phyloP scores from a whole-genome alignment of 2,113 vertebrate genomes.

The Pterocles gutturalis region DNA sequence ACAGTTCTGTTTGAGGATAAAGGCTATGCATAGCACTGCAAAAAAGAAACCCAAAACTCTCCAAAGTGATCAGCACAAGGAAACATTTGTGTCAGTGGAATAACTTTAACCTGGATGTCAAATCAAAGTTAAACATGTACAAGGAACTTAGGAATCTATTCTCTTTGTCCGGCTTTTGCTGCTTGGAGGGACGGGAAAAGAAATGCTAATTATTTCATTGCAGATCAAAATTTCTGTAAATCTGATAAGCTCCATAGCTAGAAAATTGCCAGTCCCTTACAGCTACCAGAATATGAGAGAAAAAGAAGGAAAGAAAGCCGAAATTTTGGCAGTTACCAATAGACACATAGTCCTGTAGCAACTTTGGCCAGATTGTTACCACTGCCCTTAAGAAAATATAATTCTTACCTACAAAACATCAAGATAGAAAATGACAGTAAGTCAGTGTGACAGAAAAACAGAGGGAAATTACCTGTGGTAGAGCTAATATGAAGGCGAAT shows the following conservation, averaged over 20 bases:
- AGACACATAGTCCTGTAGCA: not conserved
- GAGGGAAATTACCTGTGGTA: not conserved
- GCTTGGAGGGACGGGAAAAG: not conserved
- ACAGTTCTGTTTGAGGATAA: constrained; percentile 79
- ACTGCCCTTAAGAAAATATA: not conserved
- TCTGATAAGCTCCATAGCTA: not conserved
- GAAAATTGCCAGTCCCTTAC: not conserved
- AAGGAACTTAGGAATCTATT: not conserved
- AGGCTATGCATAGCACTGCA: constrained; percentile 75
- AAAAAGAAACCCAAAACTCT: constrained; percentile 49
- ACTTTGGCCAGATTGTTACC: not conserved
- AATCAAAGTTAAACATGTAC: fast-evolving
- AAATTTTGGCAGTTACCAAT: not conserved
- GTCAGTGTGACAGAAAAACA: not conserved
- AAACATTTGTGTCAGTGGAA: not conserved
- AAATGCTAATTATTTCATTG: not conserved
- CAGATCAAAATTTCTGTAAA: not conserved
- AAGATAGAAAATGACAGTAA: not conserved
- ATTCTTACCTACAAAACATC: not conserved
- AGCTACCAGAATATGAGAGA: not conserved
- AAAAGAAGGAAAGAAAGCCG: not conserved
- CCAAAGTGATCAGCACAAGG: not conserved
- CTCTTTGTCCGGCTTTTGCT: not conserved
- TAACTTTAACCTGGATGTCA: not conserved
- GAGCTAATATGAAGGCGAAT: not conserved